phyloP scores from a whole-genome alignment of 2,113 vertebrate species.

The Uropsilus gracilis region DNA sequence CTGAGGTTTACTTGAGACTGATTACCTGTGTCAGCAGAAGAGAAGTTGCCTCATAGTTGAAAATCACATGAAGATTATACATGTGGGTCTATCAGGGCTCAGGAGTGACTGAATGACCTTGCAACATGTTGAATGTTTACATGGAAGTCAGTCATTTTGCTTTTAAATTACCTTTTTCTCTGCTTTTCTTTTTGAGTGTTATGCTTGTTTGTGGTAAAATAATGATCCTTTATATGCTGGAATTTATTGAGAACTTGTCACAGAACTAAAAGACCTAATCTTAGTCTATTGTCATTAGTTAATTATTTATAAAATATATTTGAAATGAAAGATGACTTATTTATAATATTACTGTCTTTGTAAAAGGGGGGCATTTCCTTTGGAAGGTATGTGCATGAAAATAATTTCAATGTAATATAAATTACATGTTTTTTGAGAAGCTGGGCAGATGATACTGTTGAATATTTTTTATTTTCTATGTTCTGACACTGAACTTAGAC shows the following conservation, averaged over 20 bases:
- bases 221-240: not conserved
- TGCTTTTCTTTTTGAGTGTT: not conserved
- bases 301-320: constrained; percentile 37
- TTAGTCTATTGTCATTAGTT: not conserved
- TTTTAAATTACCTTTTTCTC: constrained; percentile 1
- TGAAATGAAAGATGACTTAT: not conserved
- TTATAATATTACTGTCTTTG: not conserved
- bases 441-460: not conserved
- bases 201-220: not conserved
- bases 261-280: not conserved
- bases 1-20: not conserved
- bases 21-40: not conserved
- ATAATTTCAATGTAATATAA: not conserved
- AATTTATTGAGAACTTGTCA: not conserved
- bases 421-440: not conserved
- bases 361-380: not conserved
- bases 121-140: not conserved
- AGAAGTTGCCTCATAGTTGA: not conserved
- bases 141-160: not conserved
- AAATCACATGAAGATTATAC: not conserved
- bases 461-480: not conserved
- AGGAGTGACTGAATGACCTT: not conserved
- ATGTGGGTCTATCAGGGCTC: not conserved
- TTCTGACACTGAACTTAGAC: not conserved
- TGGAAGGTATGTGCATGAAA: not conserved